Conservation (phyloP, 2,113 vertebrate genomes). For the Microcebus tavaratra region DNA sequence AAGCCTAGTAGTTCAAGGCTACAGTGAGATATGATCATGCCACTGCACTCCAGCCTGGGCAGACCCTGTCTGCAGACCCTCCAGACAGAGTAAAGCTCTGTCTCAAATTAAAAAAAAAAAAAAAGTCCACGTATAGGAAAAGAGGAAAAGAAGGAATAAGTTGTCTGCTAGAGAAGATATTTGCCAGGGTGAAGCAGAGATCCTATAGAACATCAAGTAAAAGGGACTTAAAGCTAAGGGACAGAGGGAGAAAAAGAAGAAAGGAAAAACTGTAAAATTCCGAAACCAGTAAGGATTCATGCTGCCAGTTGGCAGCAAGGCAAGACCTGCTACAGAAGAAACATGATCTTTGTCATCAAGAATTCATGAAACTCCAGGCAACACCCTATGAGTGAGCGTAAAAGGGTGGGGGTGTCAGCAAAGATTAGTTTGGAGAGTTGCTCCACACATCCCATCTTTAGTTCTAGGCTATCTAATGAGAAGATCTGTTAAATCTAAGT, state of each 20-base stretch:
- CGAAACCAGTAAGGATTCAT: slow-evolving; percentile 5
- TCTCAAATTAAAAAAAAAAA: not conserved
- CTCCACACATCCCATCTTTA: slow-evolving; percentile 62
- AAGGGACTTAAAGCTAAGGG: not conserved
- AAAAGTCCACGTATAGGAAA: not conserved
- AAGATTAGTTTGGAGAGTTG: slow-evolving; percentile 70
- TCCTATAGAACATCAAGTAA: not conserved
- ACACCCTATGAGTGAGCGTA: slow-evolving; percentile 75
- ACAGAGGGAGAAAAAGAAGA: not conserved
- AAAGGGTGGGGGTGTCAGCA: slow-evolving; percentile 71
- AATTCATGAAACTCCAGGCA: slow-evolving; percentile 76
- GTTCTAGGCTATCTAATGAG: slow-evolving; percentile 70
- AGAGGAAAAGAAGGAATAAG: not conserved
- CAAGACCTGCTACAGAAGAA: slow-evolving; percentile 68
- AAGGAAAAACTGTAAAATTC: slow-evolving; percentile 48
- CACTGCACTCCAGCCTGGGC: no score
- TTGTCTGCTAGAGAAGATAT: not conserved
- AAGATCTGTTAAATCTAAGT: slow-evolving; percentile 71
- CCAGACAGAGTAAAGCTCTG: not conserved
- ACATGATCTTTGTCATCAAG: slow-evolving; percentile 79
- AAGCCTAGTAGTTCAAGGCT: no score
- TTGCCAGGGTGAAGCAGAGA: not conserved
- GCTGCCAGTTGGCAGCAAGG: slow-evolving; percentile 72
- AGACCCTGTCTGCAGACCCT: no score
- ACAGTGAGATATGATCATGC: no score